These are phyloP conservation scores for Bungarus multicinctus DNA, from an alignment of 2,113 vertebrate species.

Conservation along the genomic window DNA sequence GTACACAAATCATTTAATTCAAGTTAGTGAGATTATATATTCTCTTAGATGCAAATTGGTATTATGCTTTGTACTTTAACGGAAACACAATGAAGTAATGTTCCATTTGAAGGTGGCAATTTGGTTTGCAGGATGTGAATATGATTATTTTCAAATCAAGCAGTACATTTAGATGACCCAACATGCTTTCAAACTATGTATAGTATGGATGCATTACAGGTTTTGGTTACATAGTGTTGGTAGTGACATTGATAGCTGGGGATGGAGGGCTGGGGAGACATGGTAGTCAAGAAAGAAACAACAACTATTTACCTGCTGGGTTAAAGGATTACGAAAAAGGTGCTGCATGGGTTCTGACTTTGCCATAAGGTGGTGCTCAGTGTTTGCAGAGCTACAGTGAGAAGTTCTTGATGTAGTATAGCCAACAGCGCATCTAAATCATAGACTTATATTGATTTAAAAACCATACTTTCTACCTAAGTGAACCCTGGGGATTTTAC, in stretches of 20 bases:
- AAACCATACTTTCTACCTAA: not conserved
- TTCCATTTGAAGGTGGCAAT: not conserved
- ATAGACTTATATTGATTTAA: not conserved
- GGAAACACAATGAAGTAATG: not conserved
- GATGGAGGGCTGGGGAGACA: fast-evolving
- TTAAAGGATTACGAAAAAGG: not conserved
- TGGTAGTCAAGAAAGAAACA: not conserved
- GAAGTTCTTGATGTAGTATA: not conserved
- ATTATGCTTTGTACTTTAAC: not conserved
- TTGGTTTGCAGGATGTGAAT: slow-evolving; percentile 4
- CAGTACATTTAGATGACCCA: not conserved
- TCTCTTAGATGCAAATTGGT: slow-evolving; percentile 2
- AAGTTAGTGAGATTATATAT: not conserved
- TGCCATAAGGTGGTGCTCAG: slow-evolving; percentile 58
- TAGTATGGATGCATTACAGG: not conserved
- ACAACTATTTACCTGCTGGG: not conserved
- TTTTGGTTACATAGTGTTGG: fast-evolving
- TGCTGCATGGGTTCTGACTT: slow-evolving; percentile 16
- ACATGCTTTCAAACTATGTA: fast-evolving
- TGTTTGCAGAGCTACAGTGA: slow-evolving; percentile 31
- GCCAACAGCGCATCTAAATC: not conserved
- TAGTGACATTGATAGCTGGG: fast-evolving
- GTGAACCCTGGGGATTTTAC: not conserved
- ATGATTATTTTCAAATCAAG: not conserved
- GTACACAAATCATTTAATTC: not conserved